Evolutionary conservation across 2,113 vertebrate genomes (phyloP).

Genomic region (Dendropsophus ebraccatus): DNA sequence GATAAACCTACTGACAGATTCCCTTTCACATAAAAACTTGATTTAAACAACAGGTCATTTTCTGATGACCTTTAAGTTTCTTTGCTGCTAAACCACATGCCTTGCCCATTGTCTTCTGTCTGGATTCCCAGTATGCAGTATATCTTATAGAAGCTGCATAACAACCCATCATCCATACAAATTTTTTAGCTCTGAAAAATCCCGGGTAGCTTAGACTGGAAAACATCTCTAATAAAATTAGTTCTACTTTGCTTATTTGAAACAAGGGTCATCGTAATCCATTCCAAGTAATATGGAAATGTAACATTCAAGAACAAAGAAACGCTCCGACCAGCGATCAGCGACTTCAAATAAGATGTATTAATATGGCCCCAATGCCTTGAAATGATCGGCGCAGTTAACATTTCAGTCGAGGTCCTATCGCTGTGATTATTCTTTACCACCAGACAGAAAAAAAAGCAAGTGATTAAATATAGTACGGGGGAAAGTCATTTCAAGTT

Average conservation of each 20-base stretch:
- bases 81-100: too few species aligned
- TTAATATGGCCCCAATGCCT: neutral
- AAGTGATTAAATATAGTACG: conserved; percentile 10
- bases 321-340: neutral
- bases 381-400: neutral
- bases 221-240: too few species aligned
- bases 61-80: too few species aligned
- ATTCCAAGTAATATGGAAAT: neutral
- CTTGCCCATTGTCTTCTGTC: too few species aligned
- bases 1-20: too few species aligned
- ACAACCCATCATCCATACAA: too few species aligned
- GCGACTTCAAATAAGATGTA: neutral
- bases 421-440: neutral
- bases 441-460: neutral
- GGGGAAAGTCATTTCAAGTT: neutral
- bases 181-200: too few species aligned
- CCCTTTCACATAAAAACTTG: too few species aligned
- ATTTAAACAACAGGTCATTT: too few species aligned
- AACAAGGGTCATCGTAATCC: neutral
- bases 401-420: neutral
- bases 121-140: too few species aligned
- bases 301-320: neutral
- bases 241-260: neutral
- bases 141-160: too few species aligned
- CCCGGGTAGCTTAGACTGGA: too few species aligned